Percentiles rank a stretch among this genome's conserved stretches.
Conservation (phyloP, 2,113 vertebrate genomes). For the Gavialis gangeticus region DNA sequence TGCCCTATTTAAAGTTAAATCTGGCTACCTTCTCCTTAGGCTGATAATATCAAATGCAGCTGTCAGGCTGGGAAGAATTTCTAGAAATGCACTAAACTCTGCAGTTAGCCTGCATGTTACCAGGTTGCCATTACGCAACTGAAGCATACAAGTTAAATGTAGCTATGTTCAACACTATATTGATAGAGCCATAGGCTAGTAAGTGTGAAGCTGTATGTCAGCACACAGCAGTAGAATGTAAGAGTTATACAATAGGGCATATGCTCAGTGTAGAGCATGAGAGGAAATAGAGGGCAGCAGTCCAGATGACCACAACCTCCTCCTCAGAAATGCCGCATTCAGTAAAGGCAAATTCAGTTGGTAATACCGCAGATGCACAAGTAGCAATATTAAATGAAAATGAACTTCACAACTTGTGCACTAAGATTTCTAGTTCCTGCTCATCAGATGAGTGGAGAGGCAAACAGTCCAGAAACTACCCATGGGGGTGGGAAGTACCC, state of each 20-base stretch:
- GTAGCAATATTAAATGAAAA: background rate
- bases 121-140: background rate
- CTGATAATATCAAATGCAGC: background rate
- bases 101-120: slow-evolving; percentile 18
- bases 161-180: background rate
- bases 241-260: background rate
- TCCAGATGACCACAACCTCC: background rate
- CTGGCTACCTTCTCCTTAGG: background rate
- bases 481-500: background rate
- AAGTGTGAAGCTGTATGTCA: slow-evolving; percentile 4
- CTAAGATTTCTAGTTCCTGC: background rate
- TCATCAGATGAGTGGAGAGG: background rate
- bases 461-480: background rate
- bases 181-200: background rate
- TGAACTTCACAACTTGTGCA: background rate
- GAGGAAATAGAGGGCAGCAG: background rate
- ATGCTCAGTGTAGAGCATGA: background rate
- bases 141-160: slow-evolving; percentile 22
- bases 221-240: background rate
- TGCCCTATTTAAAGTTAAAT: background rate
- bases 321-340: background rate
- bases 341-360: slow-evolving; percentile 7
- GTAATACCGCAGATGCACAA: background rate
- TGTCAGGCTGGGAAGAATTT: background rate
- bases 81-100: slow-evolving; percentile 8